A percentile compares a stretch with the other conserved stretches of the same genome.
phyloP scores from a whole-genome alignment of 37 sponge, comb jelly and placozoan species.

The Halichondria panicea region DNA sequence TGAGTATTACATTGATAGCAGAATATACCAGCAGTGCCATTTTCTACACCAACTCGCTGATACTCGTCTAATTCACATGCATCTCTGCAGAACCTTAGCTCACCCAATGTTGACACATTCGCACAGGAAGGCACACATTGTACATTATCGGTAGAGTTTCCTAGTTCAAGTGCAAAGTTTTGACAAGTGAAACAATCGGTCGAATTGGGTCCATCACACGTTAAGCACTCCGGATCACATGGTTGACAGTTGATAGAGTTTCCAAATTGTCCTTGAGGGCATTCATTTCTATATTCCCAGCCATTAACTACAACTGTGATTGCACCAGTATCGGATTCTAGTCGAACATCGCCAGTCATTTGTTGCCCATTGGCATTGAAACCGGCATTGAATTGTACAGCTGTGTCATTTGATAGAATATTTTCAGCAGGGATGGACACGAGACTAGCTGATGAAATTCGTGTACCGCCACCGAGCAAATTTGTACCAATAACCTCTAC shows the following conservation, averaged over 20 bases:
- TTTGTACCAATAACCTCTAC: slow-evolving; percentile 57
- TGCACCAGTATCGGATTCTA: slow-evolving; percentile 73
- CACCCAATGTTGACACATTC: slow-evolving; percentile 36
- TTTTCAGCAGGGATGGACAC: slow-evolving; percentile 41
- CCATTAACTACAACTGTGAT: slow-evolving; percentile 6
- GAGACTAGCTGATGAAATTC: slow-evolving; percentile 18
- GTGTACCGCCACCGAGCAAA: slow-evolving; percentile 60
- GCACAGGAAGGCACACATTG: slow-evolving; percentile 60
- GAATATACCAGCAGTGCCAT: not conserved
- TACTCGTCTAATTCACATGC: slow-evolving; percentile 52
- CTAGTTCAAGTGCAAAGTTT: slow-evolving; percentile 18
- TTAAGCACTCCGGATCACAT: slow-evolving; percentile 40
- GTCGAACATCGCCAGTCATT: slow-evolving; percentile 11
- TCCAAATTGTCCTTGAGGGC: slow-evolving; percentile 38
- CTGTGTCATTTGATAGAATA: not conserved
- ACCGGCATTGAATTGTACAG: slow-evolving; percentile 43
- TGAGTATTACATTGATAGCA: slow-evolving; percentile 45
- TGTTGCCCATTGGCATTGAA: slow-evolving; percentile 11
- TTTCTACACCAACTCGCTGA: not conserved
- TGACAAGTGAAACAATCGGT: slow-evolving; percentile 48
- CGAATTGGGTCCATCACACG: slow-evolving; percentile 33
- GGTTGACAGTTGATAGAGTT: slow-evolving; percentile 23
- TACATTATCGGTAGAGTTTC: not conserved
- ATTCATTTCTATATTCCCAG: slow-evolving; percentile 52
- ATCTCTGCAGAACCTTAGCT: slow-evolving; percentile 51